A percentile compares a stretch with the other conserved stretches of the same genome.
Evolutionary conservation across 1,140 invertebrate species (phyloP).

Genomic region (Megalonaias nervosa): DNA sequence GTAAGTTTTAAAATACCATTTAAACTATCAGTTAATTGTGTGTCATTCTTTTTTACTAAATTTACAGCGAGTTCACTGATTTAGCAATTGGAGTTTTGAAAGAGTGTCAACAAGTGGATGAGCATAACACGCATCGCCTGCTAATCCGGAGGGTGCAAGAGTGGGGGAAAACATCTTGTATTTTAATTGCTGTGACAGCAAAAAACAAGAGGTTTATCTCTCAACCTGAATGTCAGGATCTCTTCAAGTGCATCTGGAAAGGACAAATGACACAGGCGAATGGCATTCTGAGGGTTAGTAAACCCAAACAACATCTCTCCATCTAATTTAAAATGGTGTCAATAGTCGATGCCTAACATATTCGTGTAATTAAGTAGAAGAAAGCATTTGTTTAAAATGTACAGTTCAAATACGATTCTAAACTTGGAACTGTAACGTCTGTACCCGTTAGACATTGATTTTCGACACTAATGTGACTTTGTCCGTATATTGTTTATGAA

Average conservation of each 20-base stretch:
- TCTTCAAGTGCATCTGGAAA: conserved; percentile 2
- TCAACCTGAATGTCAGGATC: background rate
- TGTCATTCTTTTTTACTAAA: background rate
- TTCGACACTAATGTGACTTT: too few relatives aligned
- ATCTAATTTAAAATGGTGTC: background rate
- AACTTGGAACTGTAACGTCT: too few relatives aligned
- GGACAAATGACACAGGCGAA: background rate
- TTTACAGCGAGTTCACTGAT: background rate
- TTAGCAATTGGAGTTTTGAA: conserved; percentile 1
- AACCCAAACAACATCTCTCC: background rate
- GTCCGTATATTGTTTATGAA: too few relatives aligned
- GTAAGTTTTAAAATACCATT: background rate
- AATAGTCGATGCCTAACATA: too few relatives aligned
- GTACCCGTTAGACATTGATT: too few relatives aligned
- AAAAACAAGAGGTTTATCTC: conserved; percentile 2
- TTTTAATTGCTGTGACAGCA: background rate
- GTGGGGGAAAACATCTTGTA: conserved; percentile 1
- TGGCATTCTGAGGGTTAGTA: background rate
- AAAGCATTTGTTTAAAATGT: too few relatives aligned
- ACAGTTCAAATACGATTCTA: too few relatives aligned
- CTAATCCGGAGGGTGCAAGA: background rate
- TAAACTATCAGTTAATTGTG: background rate
- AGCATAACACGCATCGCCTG: background rate
- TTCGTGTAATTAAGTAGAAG: too few relatives aligned
- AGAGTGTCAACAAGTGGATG: background rate